A percentile compares a stretch with the other conserved stretches of the same genome.
phyloP scores from a whole-genome alignment of 2,797 vertebrate species.

The Neosilurus hyrtlii region DNA sequence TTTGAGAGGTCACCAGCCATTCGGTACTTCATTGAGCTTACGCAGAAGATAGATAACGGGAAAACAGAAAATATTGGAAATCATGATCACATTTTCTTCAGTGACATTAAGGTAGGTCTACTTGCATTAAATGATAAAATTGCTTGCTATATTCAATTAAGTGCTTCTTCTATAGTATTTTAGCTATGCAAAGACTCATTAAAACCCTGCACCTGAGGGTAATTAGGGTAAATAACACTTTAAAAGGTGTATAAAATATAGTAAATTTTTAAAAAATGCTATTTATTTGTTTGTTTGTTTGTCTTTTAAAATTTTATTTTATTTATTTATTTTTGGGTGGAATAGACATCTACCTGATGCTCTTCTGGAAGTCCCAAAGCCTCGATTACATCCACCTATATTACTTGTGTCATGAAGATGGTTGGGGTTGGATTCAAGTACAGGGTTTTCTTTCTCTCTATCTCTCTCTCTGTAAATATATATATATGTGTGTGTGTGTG shows the following conservation, averaged over 20 bases:
- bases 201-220: no score
- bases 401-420: neutral
- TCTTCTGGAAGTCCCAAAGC: neutral
- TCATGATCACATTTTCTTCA: constrained; percentile 37
- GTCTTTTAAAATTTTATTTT: no score
- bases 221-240: no score
- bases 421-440: neutral
- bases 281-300: no score
- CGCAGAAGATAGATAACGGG: constrained; percentile 1
- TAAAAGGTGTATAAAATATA: no score
- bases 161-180: no score
- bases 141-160: neutral
- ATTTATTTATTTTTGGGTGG: constrained; percentile 9
- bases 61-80: constrained; percentile 3
- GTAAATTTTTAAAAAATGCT: no score
- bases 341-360: constrained; percentile 1
- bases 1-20: constrained; percentile 21
- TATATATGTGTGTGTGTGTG: no score
- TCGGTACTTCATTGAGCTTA: constrained; percentile 36
- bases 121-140: neutral
- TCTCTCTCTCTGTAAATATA: no score
- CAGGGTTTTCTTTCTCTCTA: neutral
- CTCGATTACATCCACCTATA: neutral
- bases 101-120: constrained; percentile 37
- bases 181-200: no score